Base-by-base conservation (phyloP, 2,113 vertebrate genomes). In the Deroptyus accipitrinus region DNA sequence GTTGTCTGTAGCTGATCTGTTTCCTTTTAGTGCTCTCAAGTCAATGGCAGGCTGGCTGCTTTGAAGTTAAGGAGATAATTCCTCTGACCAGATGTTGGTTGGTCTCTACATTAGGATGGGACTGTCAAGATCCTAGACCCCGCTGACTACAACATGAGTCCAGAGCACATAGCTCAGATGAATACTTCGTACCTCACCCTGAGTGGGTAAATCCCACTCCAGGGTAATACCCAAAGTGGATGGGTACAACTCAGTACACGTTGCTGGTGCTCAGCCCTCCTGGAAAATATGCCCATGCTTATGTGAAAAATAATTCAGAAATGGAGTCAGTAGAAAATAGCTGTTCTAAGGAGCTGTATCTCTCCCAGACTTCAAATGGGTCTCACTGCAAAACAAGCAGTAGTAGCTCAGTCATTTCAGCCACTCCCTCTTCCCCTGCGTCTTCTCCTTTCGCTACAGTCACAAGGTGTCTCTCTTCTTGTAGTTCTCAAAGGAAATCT, bases 261-360 rank as follows among this genome's bases (percentile, higher is more conserved):
- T 3, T 44, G 39, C 77, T 75, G 76, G 48, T 86, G 72, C 61
- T 92, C 68, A 72, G 54, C 11, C 39, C 90, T 98, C 69, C 97
- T 79, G 48, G 42, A 81, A 79, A 79, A 82, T 14, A 24, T 11
- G 18, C 27, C 61, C 8, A 6, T 51, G 13, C 8, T 59, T 25
- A 35, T 4, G 27, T 57, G 80, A 61, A 61, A 88, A 73, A 37
- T 59, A 28, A 24, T 23, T 31, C 63, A 83, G 68, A 74, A 62
- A 19, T 0, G 0, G 27, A 70, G 14, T 37, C 18, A 57, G 55
- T 69, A 33, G 66, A 73, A 64, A 57, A 10, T 1, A 39, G 48
- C 17, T 68, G 15, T 41, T 88, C 48, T 31, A 27, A 57, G 76
- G 46, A 86, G 42, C 46, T 8, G 2, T 17, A 27, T 10, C 46